Evolutionary conservation across 2,797 vertebrate species (phyloP).

Genomic region (Notolepis coatsorum): DNA sequence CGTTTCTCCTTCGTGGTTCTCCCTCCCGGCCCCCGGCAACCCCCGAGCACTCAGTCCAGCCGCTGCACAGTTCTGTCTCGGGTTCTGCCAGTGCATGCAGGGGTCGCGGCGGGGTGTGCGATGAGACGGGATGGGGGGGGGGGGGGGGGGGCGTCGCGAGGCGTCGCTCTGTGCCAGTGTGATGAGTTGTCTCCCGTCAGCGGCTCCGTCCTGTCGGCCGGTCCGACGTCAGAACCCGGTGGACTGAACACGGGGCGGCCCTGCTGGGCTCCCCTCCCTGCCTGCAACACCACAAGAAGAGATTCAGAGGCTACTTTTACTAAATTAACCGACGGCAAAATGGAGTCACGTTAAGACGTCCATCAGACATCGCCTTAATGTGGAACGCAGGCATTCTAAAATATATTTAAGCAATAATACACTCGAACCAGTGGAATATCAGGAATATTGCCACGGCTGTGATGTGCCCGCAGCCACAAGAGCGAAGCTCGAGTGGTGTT

Average conservation of each 20-base stretch:
- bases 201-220: conserved; percentile 6
- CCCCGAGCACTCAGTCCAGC: not conserved
- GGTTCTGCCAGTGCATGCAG: conserved; percentile 66
- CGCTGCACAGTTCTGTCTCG: conserved; percentile 19
- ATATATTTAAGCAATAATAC: no score
- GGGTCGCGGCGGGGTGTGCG: conserved; percentile 36
- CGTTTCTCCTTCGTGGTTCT: conserved; percentile 36
- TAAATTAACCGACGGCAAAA: not conserved
- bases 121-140: conserved; percentile 7
- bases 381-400: no score
- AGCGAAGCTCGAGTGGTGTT: no score
- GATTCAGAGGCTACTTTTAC: not conserved
- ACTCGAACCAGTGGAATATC: no score
- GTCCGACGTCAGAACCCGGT: conserved; percentile 80
- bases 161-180: conserved; percentile 32
- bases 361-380: no score
- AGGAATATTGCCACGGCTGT: no score
- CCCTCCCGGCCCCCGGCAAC: conserved; percentile 5
- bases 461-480: no score
- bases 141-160: conserved; percentile 18
- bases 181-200: conserved; percentile 16
- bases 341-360: no score
- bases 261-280: conserved; percentile 64
- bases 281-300: conserved; percentile 45
- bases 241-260: conserved; percentile 71